Evolutionary conservation across 2,888 invertebrate genomes (phyloP).

Genomic region (Perizoma flavofasciatum): DNA sequence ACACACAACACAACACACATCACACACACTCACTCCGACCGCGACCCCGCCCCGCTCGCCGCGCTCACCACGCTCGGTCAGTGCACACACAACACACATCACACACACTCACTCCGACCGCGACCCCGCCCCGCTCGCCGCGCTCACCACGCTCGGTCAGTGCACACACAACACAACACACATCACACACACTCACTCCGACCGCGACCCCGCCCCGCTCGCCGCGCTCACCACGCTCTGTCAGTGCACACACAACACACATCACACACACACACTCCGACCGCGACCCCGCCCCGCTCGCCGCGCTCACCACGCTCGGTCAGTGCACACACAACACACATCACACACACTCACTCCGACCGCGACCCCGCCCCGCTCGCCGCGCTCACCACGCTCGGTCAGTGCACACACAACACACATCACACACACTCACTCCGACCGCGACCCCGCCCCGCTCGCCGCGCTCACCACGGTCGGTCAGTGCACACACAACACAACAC

Average conservation of each 20-base stretch:
- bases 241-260: slow-evolving; percentile 40
- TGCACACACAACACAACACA: neutral
- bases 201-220: slow-evolving; percentile 86
- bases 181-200: slow-evolving; percentile 59
- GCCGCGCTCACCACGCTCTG: slow-evolving; percentile 90
- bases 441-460: slow-evolving; percentile 88
- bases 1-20: neutral
- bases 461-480: slow-evolving; percentile 89
- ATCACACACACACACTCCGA: slow-evolving; percentile 59
- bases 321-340: slow-evolving; percentile 21
- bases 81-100: slow-evolving; percentile 9
- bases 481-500: slow-evolving; percentile 10
- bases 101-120: slow-evolving; percentile 59
- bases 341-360: slow-evolving; percentile 59
- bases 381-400: slow-evolving; percentile 89
- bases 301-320: slow-evolving; percentile 90
- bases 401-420: slow-evolving; percentile 18
- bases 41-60: slow-evolving; percentile 88
- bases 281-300: slow-evolving; percentile 87
- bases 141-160: slow-evolving; percentile 88
- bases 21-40: slow-evolving; percentile 59
- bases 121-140: slow-evolving; percentile 90
- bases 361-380: slow-evolving; percentile 88
- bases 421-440: slow-evolving; percentile 59
- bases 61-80: slow-evolving; percentile 89